Conservation (phyloP, 2,113 vertebrate genomes). For the Macrotus californicus region DNA sequence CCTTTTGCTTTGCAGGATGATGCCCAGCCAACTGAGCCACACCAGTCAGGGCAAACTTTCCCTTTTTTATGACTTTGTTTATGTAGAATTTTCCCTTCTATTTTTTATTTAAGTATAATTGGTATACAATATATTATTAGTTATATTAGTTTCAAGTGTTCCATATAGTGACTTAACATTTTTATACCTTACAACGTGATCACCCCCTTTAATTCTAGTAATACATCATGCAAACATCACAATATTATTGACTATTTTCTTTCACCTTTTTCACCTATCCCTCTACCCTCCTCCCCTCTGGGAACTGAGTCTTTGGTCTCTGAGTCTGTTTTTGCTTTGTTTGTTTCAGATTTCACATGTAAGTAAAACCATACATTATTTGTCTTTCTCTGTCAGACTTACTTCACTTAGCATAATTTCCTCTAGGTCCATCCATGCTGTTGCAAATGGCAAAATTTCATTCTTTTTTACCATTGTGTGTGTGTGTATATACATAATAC, state of each 20-base stretch:
- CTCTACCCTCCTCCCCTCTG: not conserved
- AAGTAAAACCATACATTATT: not conserved
- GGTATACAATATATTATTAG: not conserved
- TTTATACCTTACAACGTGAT: not conserved
- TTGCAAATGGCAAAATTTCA: not conserved
- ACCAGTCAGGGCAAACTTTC: not conserved
- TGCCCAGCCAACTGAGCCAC: too few relatives aligned
- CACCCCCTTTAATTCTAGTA: not conserved
- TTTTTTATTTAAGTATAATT: not conserved
- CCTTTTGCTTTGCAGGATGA: too few relatives aligned
- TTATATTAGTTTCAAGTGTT: not conserved
- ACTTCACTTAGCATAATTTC: not conserved
- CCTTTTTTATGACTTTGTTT: not conserved
- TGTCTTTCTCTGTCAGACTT: not conserved
- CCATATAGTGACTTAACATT: not conserved
- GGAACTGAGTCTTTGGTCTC: not conserved
- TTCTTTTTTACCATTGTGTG: not conserved
- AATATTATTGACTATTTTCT: not conserved
- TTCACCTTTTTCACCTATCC: not conserved
- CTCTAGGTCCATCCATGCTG: not conserved
- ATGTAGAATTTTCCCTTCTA: not conserved
- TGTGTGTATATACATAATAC: not conserved
- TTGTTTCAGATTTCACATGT: not conserved
- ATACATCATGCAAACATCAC: not conserved
- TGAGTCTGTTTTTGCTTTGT: not conserved